Conservation (phyloP, 2,888 invertebrate species). For the Parapristionchus giblindavisi region DNA sequence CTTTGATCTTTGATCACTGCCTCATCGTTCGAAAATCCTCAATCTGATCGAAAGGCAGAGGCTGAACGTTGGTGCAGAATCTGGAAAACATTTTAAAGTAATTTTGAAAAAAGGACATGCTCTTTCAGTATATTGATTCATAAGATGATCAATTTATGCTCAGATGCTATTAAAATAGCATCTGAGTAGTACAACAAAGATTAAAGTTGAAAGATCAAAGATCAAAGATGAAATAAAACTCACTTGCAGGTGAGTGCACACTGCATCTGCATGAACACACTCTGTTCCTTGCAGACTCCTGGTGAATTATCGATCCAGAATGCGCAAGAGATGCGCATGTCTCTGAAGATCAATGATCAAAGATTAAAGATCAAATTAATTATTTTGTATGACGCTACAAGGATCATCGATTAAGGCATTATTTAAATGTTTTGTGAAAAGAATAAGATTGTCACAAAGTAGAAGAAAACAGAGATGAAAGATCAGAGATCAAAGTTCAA, state of each 20-base stretch:
- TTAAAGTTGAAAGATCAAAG: background rate
- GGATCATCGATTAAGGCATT: background rate
- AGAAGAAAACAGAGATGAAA: no score
- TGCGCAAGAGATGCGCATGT: constrained; percentile 54
- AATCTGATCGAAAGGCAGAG: constrained; percentile 20
- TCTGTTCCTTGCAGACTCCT: constrained; percentile 55
- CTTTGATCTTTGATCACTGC: constrained; percentile 20
- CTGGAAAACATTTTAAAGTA: background rate
- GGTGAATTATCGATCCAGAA: constrained; percentile 64
- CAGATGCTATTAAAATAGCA: background rate
- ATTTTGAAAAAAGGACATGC: background rate
- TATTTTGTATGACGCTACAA: background rate
- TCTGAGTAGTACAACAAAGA: no score
- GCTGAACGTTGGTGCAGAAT: constrained; percentile 27
- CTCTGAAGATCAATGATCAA: no score
- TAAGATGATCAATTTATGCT: background rate
- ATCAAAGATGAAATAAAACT: background rate
- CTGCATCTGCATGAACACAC: constrained; percentile 62
- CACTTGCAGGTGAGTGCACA: constrained; percentile 61
- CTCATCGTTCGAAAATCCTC: constrained; percentile 36
- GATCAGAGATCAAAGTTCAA: no score
- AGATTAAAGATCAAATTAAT: no score
- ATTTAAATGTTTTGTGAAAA: no score
- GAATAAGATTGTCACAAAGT: no score
- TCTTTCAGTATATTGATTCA: background rate